Conservation (phyloP, 2,888 invertebrate species). For the Cantharis rufa region DNA sequence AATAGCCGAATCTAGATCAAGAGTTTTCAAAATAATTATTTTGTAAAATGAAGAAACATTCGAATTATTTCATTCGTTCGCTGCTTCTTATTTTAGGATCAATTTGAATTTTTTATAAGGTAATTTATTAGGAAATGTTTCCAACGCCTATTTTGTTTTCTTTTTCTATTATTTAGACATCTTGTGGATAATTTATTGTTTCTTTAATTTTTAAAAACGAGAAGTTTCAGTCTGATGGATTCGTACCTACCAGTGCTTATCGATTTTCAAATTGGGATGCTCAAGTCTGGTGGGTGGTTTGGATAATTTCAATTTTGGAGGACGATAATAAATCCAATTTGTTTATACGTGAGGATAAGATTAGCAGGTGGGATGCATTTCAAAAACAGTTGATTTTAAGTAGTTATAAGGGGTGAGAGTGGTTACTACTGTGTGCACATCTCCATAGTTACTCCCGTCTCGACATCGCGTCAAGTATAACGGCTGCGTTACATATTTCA, state of each 20-base stretch:
- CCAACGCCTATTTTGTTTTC: not conserved
- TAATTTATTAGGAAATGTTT: not conserved
- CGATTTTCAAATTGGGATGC: not conserved
- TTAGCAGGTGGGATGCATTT: not conserved
- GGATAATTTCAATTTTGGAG: not conserved
- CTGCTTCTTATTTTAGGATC: not conserved
- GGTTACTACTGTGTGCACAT: slow-evolving; percentile 36
- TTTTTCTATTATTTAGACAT: not conserved
- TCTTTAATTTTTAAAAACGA: not conserved
- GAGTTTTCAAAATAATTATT: not conserved
- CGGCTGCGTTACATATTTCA: slow-evolving; percentile 16
- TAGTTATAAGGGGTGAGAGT: slow-evolving; percentile 23
- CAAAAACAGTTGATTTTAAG: slow-evolving; percentile 7
- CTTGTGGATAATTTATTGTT: not conserved
- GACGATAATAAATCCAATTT: not conserved
- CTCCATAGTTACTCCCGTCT: slow-evolving; percentile 47
- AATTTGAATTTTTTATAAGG: not conserved
- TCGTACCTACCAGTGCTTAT: not conserved
- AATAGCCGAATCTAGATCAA: no score
- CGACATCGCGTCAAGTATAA: slow-evolving; percentile 31
- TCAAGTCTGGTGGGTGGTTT: not conserved
- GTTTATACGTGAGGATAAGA: not conserved
- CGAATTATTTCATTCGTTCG: not conserved
- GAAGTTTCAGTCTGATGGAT: not conserved
- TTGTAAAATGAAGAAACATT: not conserved